phyloP scores from a whole-genome alignment of 2,797 vertebrate genomes.

The Typhlichthys eigenmanni region DNA sequence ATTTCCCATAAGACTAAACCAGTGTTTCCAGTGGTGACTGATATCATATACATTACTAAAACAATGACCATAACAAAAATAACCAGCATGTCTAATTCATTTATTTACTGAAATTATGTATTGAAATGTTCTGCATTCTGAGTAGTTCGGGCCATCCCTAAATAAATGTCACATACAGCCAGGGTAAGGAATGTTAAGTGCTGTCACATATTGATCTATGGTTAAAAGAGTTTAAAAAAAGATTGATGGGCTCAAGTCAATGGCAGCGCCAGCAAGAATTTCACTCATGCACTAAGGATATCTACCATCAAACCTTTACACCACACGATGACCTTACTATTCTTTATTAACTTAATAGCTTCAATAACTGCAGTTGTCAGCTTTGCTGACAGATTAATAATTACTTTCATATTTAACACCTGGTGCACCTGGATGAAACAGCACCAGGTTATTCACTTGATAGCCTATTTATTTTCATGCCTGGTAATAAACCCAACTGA shows the following conservation, averaged over 20 bases:
- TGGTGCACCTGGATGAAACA: too few species aligned
- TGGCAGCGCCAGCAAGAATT: slow-evolving; percentile 31
- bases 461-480: too few species aligned
- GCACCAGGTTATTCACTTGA: too few species aligned
- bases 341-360: neutral
- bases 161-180: slow-evolving; percentile 66
- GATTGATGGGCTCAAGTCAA: slow-evolving; percentile 35
- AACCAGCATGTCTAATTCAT: too few species aligned
- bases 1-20: too few species aligned
- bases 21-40: too few species aligned
- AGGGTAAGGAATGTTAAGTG: slow-evolving; percentile 64
- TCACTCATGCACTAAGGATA: slow-evolving; percentile 26
- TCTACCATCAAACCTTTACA: slow-evolving; percentile 23
- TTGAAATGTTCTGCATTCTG: slow-evolving; percentile 42
- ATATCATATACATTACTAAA: too few species aligned
- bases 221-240: slow-evolving; percentile 58
- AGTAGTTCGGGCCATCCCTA: slow-evolving; percentile 35
- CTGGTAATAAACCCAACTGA: too few species aligned
- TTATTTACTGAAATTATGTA: too few species aligned
- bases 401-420: too few species aligned
- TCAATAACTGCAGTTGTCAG: neutral
- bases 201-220: slow-evolving; percentile 66
- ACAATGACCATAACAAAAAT: too few species aligned
- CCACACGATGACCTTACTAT: slow-evolving; percentile 7
- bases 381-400: too few species aligned